A percentile compares a stretch with the other conserved stretches of the same genome.
Conservation (phyloP, 2,113 vertebrate genomes). For the Chelonoidis abingdonii region DNA sequence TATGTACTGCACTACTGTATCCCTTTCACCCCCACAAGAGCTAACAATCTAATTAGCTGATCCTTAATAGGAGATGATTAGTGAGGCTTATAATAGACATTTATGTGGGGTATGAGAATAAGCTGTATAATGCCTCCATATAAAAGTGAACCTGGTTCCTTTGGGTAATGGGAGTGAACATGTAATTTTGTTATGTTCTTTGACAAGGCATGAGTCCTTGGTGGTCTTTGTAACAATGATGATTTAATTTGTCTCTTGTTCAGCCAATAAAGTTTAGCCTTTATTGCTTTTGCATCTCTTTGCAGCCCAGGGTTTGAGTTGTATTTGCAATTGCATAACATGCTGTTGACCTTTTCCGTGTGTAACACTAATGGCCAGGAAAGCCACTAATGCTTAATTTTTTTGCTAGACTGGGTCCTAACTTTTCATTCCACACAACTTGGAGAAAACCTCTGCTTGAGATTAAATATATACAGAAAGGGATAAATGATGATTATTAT, state of each 20-base stretch:
- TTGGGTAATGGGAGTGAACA: background rate
- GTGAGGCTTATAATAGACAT: constrained; percentile 27
- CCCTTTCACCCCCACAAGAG: background rate
- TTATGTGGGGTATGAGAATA: background rate
- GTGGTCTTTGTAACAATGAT: background rate
- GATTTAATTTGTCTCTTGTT: background rate
- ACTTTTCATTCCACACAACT: background rate
- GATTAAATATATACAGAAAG: background rate
- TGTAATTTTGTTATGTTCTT: background rate
- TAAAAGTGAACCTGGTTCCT: background rate
- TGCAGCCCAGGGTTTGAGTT: background rate
- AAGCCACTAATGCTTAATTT: background rate
- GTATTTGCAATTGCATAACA: background rate
- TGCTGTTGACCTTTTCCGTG: background rate
- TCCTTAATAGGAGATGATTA: constrained; percentile 47
- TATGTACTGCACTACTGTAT: background rate
- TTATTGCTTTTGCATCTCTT: background rate
- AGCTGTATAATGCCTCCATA: background rate
- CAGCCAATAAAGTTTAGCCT: background rate
- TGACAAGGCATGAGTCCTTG: background rate
- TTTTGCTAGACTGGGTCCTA: background rate
- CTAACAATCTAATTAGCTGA: constrained; percentile 28
- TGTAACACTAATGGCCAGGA: background rate
- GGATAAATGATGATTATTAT: background rate
- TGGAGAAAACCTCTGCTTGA: background rate